Evolutionary conservation across 1,140 invertebrate species (phyloP).

Genomic region (Metaphire vulgaris): DNA sequence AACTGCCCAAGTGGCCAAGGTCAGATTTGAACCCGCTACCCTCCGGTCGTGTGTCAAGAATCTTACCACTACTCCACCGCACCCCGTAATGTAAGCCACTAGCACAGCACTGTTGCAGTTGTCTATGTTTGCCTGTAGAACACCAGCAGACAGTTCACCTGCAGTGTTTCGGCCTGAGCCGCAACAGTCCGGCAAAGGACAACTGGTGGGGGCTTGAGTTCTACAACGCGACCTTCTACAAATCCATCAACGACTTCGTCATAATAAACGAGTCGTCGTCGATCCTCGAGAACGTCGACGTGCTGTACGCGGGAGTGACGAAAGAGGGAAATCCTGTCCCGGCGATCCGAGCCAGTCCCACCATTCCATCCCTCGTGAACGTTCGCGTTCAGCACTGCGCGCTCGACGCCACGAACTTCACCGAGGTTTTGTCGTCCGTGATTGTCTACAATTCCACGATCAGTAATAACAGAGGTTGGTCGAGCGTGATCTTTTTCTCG

Average conservation of each 20-base stretch:
- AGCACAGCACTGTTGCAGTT: too few species aligned
- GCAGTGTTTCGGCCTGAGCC: slow-evolving; percentile 42
- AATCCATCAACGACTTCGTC: slow-evolving; percentile 38
- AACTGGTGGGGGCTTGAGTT: slow-evolving; percentile 50
- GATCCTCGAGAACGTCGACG: slow-evolving; percentile 67
- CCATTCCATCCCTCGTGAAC: slow-evolving; percentile 74
- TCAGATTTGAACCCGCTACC: too few species aligned
- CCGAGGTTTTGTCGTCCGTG: slow-evolving; percentile 71
- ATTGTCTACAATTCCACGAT: slow-evolving; percentile 72
- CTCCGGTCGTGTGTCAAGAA: too few species aligned
- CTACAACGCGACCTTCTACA: slow-evolving; percentile 43
- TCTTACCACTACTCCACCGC: too few species aligned
- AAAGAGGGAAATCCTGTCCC: slow-evolving; percentile 69
- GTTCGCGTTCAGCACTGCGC: slow-evolving; percentile 75
- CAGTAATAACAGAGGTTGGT: slow-evolving; percentile 68
- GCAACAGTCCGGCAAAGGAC: slow-evolving; percentile 35
- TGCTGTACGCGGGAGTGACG: slow-evolving; percentile 69
- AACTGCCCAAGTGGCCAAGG: too few species aligned
- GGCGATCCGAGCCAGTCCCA: slow-evolving; percentile 75
- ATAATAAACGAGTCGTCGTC: slow-evolving; percentile 63
- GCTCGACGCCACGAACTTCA: slow-evolving; percentile 85
- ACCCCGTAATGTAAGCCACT: too few species aligned
- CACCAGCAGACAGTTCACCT: slow-evolving; percentile 47
- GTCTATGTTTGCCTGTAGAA: slow-evolving; percentile 36
- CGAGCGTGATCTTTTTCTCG: neutral